Percentiles rank a stretch among this genome's conserved stretches.
These are phyloP conservation scores for Drosophila recens DNA, from an alignment of 2,888 invertebrate species.

Conservation along the genomic window DNA sequence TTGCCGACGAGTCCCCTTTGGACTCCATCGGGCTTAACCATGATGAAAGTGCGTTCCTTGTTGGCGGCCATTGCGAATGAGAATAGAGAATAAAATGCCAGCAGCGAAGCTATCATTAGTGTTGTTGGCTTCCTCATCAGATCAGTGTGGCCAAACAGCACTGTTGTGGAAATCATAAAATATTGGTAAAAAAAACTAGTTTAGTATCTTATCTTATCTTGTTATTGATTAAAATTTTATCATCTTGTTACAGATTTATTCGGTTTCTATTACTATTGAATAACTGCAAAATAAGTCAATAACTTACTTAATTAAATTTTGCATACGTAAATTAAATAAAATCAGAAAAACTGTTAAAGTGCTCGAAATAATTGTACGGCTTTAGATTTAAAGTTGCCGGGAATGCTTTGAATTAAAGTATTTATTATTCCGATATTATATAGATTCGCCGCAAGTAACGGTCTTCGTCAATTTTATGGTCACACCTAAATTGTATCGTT, in stretches of 20 bases:
- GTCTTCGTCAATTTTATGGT: conserved; percentile 5
- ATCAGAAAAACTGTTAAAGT: background rate
- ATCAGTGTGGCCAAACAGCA: conserved; percentile 27
- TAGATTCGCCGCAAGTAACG: conserved; percentile 18
- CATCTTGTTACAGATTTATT: background rate
- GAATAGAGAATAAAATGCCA: conserved; percentile 88
- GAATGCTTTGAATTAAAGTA: background rate
- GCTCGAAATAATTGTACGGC: background rate
- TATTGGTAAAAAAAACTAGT: no score
- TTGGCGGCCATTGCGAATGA: conserved; percentile 89
- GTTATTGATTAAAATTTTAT: no score
- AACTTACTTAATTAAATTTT: background rate
- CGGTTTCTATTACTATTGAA: background rate
- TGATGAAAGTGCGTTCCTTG: conserved; percentile 98
- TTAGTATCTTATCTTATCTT: no score
- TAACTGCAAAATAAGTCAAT: background rate
- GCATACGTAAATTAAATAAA: background rate
- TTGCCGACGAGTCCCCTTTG: conserved; percentile 98
- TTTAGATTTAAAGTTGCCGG: background rate
- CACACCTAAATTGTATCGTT: conserved; percentile 7
- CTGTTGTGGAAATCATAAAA: background rate
- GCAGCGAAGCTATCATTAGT: conserved; percentile 87
- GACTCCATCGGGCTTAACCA: conserved; percentile 99
- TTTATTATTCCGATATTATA: background rate
- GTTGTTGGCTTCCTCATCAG: no score